These are phyloP conservation scores for Fabriciana adippe DNA, from an alignment of 2,888 invertebrate genomes.

Conservation along the genomic window DNA sequence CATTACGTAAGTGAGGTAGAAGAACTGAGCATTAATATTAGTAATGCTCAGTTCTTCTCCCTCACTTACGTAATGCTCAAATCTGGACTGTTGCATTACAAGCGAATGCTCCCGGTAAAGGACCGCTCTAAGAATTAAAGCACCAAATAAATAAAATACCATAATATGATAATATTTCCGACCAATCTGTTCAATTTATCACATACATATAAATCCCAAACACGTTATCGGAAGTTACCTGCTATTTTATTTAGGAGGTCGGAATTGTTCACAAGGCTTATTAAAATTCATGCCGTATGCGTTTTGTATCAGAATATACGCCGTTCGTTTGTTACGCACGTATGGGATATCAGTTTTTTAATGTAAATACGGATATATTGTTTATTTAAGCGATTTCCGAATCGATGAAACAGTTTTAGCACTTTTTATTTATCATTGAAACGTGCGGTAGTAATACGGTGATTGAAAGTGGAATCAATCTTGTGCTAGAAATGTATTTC, in stretches of 20 bases:
- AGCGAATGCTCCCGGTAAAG: too few relatives aligned
- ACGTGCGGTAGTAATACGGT: background rate
- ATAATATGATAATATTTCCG: too few relatives aligned
- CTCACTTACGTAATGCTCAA: too few relatives aligned
- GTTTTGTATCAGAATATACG: slow-evolving; percentile 25
- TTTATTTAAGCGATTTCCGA: slow-evolving; percentile 14
- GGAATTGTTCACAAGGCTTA: slow-evolving; percentile 20
- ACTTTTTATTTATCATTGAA: slow-evolving; percentile 1
- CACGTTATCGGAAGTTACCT: slow-evolving; percentile 9
- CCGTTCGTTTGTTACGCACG: slow-evolving; percentile 23
- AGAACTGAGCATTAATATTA: too few relatives aligned
- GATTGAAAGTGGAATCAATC: too few relatives aligned
- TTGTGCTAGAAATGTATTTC: too few relatives aligned
- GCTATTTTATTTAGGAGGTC: slow-evolving; percentile 26
- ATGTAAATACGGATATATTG: slow-evolving; percentile 26
- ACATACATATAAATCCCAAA: slow-evolving; percentile 2
- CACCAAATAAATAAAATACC: too few relatives aligned
- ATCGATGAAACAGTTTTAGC: slow-evolving; percentile 10
- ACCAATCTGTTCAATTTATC: too few relatives aligned
- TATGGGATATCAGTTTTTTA: slow-evolving; percentile 28
- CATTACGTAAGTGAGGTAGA: too few relatives aligned
- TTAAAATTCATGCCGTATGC: slow-evolving; percentile 33
- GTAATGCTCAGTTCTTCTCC: too few relatives aligned
- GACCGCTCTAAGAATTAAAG: too few relatives aligned
- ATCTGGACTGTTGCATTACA: too few relatives aligned